phyloP scores from a whole-genome alignment of 2,113 vertebrate genomes.

The Circaetus gallicus region DNA sequence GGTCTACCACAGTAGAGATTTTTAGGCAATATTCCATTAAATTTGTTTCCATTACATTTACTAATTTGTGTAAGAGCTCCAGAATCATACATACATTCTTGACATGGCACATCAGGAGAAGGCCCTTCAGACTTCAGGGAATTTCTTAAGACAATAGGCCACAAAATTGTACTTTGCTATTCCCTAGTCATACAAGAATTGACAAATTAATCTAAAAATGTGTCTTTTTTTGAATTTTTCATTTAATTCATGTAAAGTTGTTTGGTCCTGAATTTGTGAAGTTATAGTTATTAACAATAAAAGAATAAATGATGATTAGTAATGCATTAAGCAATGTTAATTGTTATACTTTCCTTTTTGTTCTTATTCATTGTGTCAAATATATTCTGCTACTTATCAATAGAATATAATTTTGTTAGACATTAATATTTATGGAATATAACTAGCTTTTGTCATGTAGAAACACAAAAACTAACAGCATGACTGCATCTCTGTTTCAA shows the following conservation, averaged over 20 bases:
- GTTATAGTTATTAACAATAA: not conserved
- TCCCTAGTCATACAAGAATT: not conserved
- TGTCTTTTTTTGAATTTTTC: not conserved
- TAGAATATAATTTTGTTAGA: not conserved
- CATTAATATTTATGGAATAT: not conserved
- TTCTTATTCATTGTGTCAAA: not conserved
- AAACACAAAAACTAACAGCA: not conserved
- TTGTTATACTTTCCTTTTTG: not conserved
- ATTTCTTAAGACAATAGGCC: not conserved
- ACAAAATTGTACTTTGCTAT: not conserved
- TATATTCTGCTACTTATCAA: not conserved
- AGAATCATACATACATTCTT: not conserved
- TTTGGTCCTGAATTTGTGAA: not conserved
- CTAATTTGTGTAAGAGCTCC: not conserved
- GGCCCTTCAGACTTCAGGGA: not conserved
- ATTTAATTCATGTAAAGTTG: not conserved
- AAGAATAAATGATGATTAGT: not conserved
- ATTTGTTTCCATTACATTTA: not conserved
- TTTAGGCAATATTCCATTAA: not conserved
- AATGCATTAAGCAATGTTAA: not conserved
- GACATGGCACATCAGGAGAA: not conserved
- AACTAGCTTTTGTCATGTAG: not conserved
- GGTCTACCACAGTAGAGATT: not conserved
- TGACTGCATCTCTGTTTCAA: not conserved
- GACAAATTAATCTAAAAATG: not conserved